Evolutionary conservation across 2,888 invertebrate genomes (phyloP).

Genomic region (Galerucella pusilla): DNA sequence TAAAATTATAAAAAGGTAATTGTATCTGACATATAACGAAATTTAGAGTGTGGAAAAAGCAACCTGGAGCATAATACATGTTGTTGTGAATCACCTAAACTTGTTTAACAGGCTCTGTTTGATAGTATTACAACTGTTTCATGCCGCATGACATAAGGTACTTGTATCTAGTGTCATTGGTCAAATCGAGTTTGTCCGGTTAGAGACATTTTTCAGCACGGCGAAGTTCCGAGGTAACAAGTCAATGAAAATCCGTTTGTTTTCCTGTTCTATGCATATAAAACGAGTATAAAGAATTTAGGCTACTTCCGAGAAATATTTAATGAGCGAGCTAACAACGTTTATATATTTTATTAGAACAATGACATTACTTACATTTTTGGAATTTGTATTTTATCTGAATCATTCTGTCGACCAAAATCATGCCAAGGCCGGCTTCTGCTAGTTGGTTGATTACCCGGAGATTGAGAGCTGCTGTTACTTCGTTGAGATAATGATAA

Average conservation of each 20-base stretch:
- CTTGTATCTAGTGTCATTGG: constrained; percentile 57
- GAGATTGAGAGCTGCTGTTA: constrained; percentile 61
- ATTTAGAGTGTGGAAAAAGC: constrained; percentile 46
- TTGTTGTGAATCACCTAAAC: constrained; percentile 51
- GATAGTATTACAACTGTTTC: constrained; percentile 53
- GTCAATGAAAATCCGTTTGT: constrained; percentile 50
- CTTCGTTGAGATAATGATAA: constrained; percentile 61
- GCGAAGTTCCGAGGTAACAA: constrained; percentile 52
- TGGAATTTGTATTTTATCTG: constrained; percentile 96
- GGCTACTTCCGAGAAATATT: constrained; percentile 52
- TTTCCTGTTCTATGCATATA: constrained; percentile 47
- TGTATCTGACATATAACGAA: constrained; percentile 50
- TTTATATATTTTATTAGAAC: background rate
- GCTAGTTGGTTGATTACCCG: constrained; percentile 68
- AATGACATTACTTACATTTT: constrained; percentile 87
- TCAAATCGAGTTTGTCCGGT: constrained; percentile 60
- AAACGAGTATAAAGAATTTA: constrained; percentile 51
- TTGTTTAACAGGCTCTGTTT: constrained; percentile 55
- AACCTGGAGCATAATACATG: constrained; percentile 44
- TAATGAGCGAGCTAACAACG: constrained; percentile 33
- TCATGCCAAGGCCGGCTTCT: constrained; percentile 93
- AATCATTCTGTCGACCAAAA: constrained; percentile 92
- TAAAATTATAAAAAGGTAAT: constrained; percentile 47
- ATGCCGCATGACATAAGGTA: constrained; percentile 53
- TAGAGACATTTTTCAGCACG: constrained; percentile 53